These are phyloP conservation scores for Nomada fabriciana DNA, from an alignment of 2,888 invertebrate genomes.

Conservation along the genomic window DNA sequence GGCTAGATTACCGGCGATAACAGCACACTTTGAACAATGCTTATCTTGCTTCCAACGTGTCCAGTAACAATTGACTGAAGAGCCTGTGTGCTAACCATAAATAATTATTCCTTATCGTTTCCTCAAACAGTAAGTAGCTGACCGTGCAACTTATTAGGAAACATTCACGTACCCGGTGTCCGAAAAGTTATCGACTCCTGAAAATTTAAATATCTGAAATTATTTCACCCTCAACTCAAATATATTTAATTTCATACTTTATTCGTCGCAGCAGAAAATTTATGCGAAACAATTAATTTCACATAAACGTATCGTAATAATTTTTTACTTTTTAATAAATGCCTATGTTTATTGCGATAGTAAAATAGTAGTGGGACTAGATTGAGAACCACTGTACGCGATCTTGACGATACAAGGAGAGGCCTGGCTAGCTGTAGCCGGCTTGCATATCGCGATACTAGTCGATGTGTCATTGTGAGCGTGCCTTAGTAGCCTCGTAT, in stretches of 20 bases:
- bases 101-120: slow-evolving; percentile 27
- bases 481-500: slow-evolving; percentile 14
- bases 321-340: too few species aligned
- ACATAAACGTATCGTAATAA: too few species aligned
- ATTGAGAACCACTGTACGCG: slow-evolving; percentile 21
- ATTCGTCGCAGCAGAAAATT: not conserved
- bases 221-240: not conserved
- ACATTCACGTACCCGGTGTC: not conserved
- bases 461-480: slow-evolving; percentile 19
- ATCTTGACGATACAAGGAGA: slow-evolving; percentile 21
- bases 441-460: slow-evolving; percentile 26
- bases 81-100: not conserved
- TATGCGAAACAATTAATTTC: not conserved
- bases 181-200: not conserved
- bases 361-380: not conserved
- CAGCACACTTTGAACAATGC: slow-evolving; percentile 5
- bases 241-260: too few species aligned
- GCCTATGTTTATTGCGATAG: not conserved
- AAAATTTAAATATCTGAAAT: not conserved
- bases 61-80: not conserved
- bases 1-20: slow-evolving; percentile 35
- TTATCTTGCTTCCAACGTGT: slow-evolving; percentile 13
- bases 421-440: slow-evolving; percentile 10
- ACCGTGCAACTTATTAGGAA: not conserved
- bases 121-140: not conserved